Conservation (phyloP, 2,888 invertebrate species). For the Papilio demoleus region DNA sequence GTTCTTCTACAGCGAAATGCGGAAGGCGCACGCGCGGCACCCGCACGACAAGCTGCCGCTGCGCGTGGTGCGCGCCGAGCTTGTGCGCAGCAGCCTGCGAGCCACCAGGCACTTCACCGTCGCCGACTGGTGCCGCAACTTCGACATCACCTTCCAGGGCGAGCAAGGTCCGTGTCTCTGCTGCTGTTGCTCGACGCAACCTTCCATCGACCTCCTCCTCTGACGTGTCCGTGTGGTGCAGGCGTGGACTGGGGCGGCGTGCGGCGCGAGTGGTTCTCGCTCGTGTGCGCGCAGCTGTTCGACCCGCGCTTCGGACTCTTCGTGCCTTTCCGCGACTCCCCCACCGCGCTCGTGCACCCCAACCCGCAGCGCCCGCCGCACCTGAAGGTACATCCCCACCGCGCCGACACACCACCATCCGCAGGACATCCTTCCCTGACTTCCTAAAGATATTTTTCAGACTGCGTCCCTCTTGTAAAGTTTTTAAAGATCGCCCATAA, state of each 20-base stretch:
- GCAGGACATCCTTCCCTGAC: too few relatives aligned
- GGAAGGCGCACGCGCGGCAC: constrained; percentile 93
- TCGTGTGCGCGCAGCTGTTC: constrained; percentile 93
- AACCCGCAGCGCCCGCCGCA: constrained; percentile 90
- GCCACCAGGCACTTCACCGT: constrained; percentile 92
- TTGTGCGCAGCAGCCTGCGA: constrained; percentile 93
- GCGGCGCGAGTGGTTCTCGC: constrained; percentile 96
- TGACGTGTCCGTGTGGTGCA: constrained; percentile 55
- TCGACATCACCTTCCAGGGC: constrained; percentile 96
- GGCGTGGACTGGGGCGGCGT: constrained; percentile 98
- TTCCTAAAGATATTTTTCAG: too few relatives aligned
- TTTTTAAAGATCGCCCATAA: neutral
- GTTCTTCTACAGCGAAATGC: constrained; percentile 91
- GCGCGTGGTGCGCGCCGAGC: constrained; percentile 91
- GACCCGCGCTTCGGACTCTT: constrained; percentile 93
- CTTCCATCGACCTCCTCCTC: neutral
- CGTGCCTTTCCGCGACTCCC: constrained; percentile 92
- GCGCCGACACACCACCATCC: too few relatives aligned
- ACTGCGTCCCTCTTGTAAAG: too few relatives aligned
- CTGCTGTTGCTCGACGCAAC: neutral
- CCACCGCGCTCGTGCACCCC: constrained; percentile 95
- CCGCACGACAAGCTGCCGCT: constrained; percentile 93
- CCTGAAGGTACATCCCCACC: constrained; percentile 81
- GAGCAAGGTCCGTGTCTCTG: constrained; percentile 88
- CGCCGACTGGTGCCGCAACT: constrained; percentile 97